These are phyloP conservation scores for Copsychus sechellarum DNA, from an alignment of 2,113 vertebrate genomes.

Conservation along the genomic window DNA sequence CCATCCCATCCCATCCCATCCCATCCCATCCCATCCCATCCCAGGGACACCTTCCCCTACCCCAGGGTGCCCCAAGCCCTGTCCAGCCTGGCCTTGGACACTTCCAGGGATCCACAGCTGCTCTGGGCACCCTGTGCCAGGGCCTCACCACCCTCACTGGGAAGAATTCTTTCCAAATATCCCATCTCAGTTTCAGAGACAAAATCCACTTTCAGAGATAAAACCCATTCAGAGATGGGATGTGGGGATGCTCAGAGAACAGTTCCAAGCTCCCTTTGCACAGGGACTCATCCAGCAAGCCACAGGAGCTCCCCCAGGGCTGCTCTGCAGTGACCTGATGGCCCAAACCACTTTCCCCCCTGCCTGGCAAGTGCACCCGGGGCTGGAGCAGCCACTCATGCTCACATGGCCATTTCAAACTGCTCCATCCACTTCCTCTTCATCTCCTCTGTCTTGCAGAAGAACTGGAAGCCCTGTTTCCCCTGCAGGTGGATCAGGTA, in stretches of 20 bases:
- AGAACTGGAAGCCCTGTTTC: constrained; percentile 98
- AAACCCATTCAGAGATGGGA: neutral
- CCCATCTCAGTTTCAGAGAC: neutral
- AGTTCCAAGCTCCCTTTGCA: neutral
- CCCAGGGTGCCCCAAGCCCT: fast-evolving
- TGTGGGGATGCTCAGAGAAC: neutral
- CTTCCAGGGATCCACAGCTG: neutral
- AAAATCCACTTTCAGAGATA: neutral
- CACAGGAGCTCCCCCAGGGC: fast-evolving
- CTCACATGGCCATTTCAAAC: constrained; percentile 99
- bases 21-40: neutral
- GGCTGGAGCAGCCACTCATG: neutral
- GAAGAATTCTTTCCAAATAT: neutral
- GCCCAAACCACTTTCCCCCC: neutral
- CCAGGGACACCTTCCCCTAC: neutral
- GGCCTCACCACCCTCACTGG: neutral
- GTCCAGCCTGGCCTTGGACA: neutral
- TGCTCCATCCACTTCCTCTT: constrained; percentile 99
- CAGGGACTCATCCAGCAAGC: neutral
- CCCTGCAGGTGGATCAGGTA: constrained; percentile 96
- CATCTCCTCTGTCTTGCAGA: constrained; percentile 97
- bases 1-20: neutral
- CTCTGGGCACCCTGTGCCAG: neutral
- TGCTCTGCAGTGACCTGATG: neutral
- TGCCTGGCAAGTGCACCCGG: fast-evolving